Conservation (phyloP, 2,797 vertebrate genomes). For the Monodelphis domestica region DNA sequence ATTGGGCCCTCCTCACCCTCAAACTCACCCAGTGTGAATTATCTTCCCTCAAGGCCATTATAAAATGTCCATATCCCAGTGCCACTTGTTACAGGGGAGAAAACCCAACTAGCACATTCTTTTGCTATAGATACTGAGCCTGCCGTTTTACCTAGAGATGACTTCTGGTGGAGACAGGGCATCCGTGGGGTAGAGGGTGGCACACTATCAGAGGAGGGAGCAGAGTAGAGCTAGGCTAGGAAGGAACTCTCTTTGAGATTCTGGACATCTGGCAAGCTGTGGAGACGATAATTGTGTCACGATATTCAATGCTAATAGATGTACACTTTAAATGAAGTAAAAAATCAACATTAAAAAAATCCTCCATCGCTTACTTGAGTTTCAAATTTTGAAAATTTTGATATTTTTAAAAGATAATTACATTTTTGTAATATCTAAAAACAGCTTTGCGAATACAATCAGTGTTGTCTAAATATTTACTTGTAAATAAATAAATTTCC, state of each 20-base stretch:
- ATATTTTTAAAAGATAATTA: neutral
- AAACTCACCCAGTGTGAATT: neutral
- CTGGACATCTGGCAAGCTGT: conserved; percentile 89
- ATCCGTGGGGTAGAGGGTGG: no score
- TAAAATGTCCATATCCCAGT: neutral
- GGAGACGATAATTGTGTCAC: conserved; percentile 94
- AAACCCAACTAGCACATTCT: neutral
- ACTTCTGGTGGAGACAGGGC: neutral
- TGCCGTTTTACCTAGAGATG: neutral
- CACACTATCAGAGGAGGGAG: neutral
- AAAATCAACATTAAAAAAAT: conserved; percentile 18
- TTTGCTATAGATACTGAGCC: neutral
- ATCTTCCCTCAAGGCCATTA: neutral
- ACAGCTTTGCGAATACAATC: neutral
- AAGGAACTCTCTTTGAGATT: neutral
- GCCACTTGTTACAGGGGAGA: neutral
- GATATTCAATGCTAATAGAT: conserved; percentile 93
- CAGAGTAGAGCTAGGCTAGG: neutral
- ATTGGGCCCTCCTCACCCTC: neutral
- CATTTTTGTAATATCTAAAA: neutral
- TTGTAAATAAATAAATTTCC: conserved; percentile 49
- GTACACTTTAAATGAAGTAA: conserved; percentile 84
- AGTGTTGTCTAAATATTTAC: conserved; percentile 5
- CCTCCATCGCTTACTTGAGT: neutral
- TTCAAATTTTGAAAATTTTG: neutral